Conservation (phyloP, 1,140 invertebrate genomes). For the Cherax destructor region DNA sequence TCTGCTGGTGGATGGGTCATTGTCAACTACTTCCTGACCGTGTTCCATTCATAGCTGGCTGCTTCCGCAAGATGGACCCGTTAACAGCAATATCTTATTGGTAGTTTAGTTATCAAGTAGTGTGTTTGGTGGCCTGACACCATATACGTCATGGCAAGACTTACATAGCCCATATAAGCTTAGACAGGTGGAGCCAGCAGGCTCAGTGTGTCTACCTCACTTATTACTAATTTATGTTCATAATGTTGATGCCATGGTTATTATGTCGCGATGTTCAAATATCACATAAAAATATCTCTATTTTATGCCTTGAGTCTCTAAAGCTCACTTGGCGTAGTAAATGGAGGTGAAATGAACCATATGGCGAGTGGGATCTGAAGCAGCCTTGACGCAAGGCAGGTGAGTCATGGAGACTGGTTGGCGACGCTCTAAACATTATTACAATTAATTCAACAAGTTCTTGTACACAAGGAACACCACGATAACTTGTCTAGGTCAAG, state of each 20-base stretch:
- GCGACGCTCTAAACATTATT: neutral
- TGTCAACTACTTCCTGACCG: slow-evolving; percentile 31
- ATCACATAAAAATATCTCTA: neutral
- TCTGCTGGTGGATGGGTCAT: slow-evolving; percentile 26
- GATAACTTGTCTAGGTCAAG: too few species aligned
- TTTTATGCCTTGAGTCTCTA: neutral
- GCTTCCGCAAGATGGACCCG: neutral
- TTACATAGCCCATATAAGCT: neutral
- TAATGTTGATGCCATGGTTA: neutral
- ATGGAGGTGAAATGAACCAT: slow-evolving; percentile 38
- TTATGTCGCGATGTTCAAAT: neutral
- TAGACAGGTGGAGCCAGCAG: neutral
- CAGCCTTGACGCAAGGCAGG: slow-evolving; percentile 34
- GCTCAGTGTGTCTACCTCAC: neutral
- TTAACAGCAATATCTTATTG: neutral
- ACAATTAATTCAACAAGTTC: neutral
- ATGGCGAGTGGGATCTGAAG: slow-evolving; percentile 20
- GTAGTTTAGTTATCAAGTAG: neutral
- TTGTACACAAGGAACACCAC: too few species aligned
- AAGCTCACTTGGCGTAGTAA: slow-evolving; percentile 21
- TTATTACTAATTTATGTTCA: neutral
- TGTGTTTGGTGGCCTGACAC: neutral
- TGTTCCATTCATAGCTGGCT: slow-evolving; percentile 10
- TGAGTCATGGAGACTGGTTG: slow-evolving; percentile 10
- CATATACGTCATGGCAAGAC: neutral